Conservation (phyloP, 1,140 invertebrate genomes). For the Euwallacea similis region DNA sequence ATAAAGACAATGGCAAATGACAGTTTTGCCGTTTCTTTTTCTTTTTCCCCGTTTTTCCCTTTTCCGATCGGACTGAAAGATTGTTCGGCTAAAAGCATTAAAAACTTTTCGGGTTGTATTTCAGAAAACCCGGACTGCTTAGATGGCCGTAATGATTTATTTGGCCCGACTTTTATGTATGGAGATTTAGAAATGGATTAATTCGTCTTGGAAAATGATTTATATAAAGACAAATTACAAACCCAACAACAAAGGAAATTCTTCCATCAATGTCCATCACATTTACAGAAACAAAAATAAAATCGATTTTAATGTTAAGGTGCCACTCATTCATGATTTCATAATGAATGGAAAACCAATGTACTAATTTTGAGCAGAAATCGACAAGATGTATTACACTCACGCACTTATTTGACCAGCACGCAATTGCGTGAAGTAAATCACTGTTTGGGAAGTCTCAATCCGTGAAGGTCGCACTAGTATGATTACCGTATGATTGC, state of each 20-base stretch:
- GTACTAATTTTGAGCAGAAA: too few species aligned
- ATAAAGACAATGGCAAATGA: slow-evolving; percentile 40
- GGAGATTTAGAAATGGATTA: slow-evolving; percentile 14
- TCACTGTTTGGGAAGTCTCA: neutral
- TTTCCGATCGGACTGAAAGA: slow-evolving; percentile 30
- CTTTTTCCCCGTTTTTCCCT: slow-evolving; percentile 24
- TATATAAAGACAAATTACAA: too few species aligned
- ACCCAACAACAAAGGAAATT: too few species aligned
- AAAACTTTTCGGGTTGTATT: slow-evolving; percentile 25
- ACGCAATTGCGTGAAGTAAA: slow-evolving; percentile 17
- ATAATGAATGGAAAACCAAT: too few species aligned
- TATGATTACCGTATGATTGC: too few species aligned
- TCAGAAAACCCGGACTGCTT: slow-evolving; percentile 5
- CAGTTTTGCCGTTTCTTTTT: slow-evolving; percentile 35
- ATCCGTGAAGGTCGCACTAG: neutral
- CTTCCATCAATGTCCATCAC: too few species aligned
- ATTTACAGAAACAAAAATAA: too few species aligned
- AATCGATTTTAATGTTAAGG: too few species aligned
- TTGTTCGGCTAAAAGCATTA: slow-evolving; percentile 37
- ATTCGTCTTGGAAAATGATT: neutral
- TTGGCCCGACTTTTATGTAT: neutral
- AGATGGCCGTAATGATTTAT: slow-evolving; percentile 18
- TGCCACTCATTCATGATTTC: too few species aligned
- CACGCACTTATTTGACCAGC: neutral
- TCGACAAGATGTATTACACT: neutral